phyloP scores from a whole-genome alignment of 2,113 vertebrate genomes.

The Caloenas nicobarica region DNA sequence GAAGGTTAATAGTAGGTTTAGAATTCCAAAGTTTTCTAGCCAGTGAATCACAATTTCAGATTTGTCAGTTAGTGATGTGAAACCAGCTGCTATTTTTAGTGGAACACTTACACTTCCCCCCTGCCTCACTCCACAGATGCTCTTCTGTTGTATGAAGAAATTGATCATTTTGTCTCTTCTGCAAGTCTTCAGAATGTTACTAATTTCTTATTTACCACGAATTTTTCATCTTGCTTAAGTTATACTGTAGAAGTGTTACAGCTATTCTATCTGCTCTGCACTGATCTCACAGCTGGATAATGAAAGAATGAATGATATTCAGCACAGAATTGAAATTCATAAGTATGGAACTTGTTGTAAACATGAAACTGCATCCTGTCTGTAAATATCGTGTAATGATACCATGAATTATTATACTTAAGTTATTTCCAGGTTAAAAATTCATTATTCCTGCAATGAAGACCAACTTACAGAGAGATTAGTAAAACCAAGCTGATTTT shows the following conservation, averaged over 20 bases:
- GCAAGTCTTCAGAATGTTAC: slow-evolving; percentile 16
- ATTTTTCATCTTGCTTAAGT: not conserved
- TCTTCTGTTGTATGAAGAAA: slow-evolving; percentile 24
- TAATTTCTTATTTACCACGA: slow-evolving; percentile 45
- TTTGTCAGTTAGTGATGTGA: slow-evolving; percentile 51
- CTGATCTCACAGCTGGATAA: slow-evolving; percentile 45
- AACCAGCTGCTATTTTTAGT: slow-evolving; percentile 49
- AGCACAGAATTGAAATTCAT: slow-evolving; percentile 40
- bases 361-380: slow-evolving; percentile 20
- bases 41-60: slow-evolving; percentile 46
- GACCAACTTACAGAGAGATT: slow-evolving; percentile 3
- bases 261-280: not conserved
- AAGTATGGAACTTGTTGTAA: not conserved
- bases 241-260: not conserved
- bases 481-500: slow-evolving; percentile 36
- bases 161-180: slow-evolving; percentile 25
- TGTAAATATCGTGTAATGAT: slow-evolving; percentile 38
- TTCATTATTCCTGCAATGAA: not conserved
- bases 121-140: not conserved
- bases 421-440: slow-evolving; percentile 48
- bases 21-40: slow-evolving; percentile 36
- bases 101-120: not conserved
- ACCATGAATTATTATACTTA: not conserved
- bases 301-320: slow-evolving; percentile 27
- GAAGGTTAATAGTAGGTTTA: slow-evolving; percentile 59